Base-by-base conservation (phyloP, 1,140 invertebrate genomes). In the Camponotus floridanus region DNA sequence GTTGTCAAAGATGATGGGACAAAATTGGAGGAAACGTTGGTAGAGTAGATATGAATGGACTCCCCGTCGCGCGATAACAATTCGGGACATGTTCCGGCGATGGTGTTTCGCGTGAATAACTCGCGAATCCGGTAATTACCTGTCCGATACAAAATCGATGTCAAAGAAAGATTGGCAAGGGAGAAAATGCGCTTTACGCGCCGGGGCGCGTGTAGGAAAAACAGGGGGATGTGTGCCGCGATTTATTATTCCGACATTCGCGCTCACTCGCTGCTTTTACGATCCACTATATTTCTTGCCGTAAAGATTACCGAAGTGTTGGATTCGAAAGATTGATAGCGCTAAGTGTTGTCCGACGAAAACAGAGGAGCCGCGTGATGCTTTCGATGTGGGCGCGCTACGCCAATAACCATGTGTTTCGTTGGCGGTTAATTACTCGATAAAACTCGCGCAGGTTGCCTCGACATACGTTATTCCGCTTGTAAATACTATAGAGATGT, bases 121-220 rank as follows among this genome's bases (percentile, higher is more conserved):
- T 84, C 78, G 48, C 48, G 65, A 86, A 86, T 89, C 71, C 76
- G 79, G 91, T 92, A 92, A 94, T 93, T 92, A 92, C 87, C 90
- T 91, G 91, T 91, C 90, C 86, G 83, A 89, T 87, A 85, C 88
- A 92, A 93, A 92, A 90, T 92, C 90, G 90, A 92, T 91, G 89
- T 91, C 90, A 91, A 88, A 88, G 88, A 87, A 89, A 78, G 89
- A 87, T 87, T 76, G 55, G 64, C 62, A 42, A 78, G 64, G 42
- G 42, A 57, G 76, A 64, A 61, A 65, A 87, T 81, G 88, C 87
- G 89, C 89, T 90, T 88, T 88, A 87, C 64, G 86, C 65, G 59
- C 13, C 9, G 7, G 3, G 67, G 11, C 39, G 79, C 18, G 79
- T 62, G 26, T 61, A 83, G 79, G 79, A 55, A 85, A 85, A 85